phyloP scores from a whole-genome alignment of 1,140 invertebrate species.

The Elysia chlorotica region DNA sequence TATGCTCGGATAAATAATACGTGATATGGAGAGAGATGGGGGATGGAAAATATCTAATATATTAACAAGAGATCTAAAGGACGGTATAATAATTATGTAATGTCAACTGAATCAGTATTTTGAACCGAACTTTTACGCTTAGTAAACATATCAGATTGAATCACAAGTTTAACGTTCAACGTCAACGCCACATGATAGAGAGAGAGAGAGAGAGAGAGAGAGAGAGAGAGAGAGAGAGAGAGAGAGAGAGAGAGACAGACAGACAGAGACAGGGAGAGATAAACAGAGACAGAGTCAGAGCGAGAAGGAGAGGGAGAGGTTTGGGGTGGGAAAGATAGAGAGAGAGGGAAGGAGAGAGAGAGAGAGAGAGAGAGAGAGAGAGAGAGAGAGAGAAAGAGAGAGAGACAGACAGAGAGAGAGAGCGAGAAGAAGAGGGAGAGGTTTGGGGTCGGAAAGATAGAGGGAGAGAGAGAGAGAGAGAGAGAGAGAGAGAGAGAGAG shows the following conservation, averaged over 20 bases:
- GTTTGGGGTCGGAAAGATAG: not conserved
- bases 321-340: not conserved
- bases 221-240: not conserved
- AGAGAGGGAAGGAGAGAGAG: not conserved
- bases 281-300: not conserved
- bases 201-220: not conserved
- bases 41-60: not conserved
- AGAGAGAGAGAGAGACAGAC: too few species aligned
- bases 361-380: not conserved
- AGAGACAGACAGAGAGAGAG: not conserved
- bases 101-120: not conserved
- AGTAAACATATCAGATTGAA: not conserved
- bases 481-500: constrained; percentile 1
- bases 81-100: not conserved
- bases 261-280: not conserved
- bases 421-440: not conserved
- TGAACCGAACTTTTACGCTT: not conserved
- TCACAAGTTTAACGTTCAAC: not conserved
- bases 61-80: not conserved
- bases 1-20: too few species aligned
- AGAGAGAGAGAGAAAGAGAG: constrained; percentile 2
- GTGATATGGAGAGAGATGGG: not conserved
- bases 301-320: too few species aligned
- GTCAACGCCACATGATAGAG: not conserved
- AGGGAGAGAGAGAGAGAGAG: constrained; percentile 4